Conservation (phyloP, 2,113 vertebrate species). For the Oreocharis arfaki region DNA sequence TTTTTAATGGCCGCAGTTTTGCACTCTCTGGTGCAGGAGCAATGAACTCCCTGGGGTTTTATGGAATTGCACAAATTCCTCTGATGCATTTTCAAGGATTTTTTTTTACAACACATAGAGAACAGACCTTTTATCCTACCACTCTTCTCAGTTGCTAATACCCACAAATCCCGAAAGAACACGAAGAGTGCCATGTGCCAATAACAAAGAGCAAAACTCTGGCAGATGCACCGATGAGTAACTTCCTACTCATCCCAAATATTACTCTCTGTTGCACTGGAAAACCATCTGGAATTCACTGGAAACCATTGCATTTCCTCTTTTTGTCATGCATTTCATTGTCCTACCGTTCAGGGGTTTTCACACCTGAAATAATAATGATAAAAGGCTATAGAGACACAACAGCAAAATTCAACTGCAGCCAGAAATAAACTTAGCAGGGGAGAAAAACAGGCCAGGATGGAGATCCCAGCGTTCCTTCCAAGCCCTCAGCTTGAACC, state of each 20-base stretch:
- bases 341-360: background rate
- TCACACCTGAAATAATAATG: background rate
- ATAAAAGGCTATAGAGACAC: background rate
- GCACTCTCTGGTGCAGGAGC: background rate
- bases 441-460: background rate
- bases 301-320: background rate
- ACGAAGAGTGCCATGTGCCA: too few relatives aligned
- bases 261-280: background rate
- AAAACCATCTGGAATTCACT: background rate
- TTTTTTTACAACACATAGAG: background rate
- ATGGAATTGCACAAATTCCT: background rate
- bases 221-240: background rate
- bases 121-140: background rate
- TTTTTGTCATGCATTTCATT: fast-evolving
- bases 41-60: background rate
- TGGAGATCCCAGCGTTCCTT: background rate
- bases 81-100: background rate
- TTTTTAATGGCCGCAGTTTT: background rate
- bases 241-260: too few relatives aligned
- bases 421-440: background rate
- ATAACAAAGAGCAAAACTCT: background rate
- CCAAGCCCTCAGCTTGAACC: background rate
- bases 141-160: background rate
- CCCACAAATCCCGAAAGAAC: background rate
- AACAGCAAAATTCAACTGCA: background rate